Percentiles rank a stretch among this genome's conserved stretches.
phyloP scores from a whole-genome alignment of 1,140 invertebrate genomes.

The Odontomachus brunneus region DNA sequence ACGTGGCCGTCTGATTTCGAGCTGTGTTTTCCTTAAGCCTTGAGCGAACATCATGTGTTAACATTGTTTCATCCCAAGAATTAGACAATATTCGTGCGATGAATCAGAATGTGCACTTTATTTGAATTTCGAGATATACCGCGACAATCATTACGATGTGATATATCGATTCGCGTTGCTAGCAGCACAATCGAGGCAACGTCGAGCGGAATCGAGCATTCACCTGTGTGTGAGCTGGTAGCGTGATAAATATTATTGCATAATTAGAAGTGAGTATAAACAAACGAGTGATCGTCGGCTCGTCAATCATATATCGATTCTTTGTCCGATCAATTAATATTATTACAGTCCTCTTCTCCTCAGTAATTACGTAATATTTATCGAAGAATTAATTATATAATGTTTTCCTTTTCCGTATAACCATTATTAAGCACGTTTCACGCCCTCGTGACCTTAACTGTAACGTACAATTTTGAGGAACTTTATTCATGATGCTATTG shows the following conservation, averaged over 20 bases:
- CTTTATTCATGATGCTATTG: no score
- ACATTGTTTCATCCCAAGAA: no score
- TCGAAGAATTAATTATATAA: constrained; percentile 45
- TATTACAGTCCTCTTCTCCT: no score
- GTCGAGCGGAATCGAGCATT: neutral
- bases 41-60: no score
- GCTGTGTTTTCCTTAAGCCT: no score
- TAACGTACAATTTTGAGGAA: no score
- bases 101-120: neutral
- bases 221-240: neutral
- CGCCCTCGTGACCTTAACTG: neutral
- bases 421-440: constrained; percentile 22
- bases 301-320: neutral
- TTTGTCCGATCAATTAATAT: neutral
- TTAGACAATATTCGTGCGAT: no score
- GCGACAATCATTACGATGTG: neutral
- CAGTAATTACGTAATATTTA: neutral
- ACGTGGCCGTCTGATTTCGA: no score
- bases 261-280: constrained; percentile 53
- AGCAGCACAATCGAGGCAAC: neutral
- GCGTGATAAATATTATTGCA: constrained; percentile 44
- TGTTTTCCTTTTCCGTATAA: neutral
- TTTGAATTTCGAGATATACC: neutral
- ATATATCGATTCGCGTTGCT: neutral
- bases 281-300: neutral